phyloP scores from a whole-genome alignment of 1,140 invertebrate genomes.

The Leptinotarsa lineolata region DNA sequence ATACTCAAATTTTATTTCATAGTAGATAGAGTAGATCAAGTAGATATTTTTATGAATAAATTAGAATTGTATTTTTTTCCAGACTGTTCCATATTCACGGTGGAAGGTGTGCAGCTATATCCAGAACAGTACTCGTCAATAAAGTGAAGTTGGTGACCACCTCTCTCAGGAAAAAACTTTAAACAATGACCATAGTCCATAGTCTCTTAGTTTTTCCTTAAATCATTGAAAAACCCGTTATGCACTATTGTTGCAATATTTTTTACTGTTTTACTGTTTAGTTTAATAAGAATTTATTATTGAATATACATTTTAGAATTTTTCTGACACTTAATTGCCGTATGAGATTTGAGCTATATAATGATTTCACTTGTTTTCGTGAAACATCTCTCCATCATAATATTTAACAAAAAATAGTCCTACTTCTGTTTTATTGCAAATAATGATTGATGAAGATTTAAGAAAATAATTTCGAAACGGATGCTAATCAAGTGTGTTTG shows the following conservation, averaged over 20 bases:
- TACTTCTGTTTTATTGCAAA: too few relatives aligned
- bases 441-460: too few relatives aligned
- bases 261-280: constrained; percentile 7
- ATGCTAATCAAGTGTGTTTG: too few relatives aligned
- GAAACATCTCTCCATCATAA: too few relatives aligned
- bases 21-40: too few relatives aligned
- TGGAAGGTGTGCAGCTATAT: constrained; percentile 81
- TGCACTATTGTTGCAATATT: not conserved
- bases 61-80: constrained; percentile 57
- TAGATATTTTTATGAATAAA: too few relatives aligned
- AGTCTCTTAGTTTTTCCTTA: not conserved
- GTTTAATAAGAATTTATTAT: not conserved
- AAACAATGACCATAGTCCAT: constrained; percentile 22
- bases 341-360: too few relatives aligned
- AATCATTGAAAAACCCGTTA: not conserved
- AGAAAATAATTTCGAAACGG: too few relatives aligned
- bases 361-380: too few relatives aligned
- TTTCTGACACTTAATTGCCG: too few relatives aligned
- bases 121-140: constrained; percentile 63
- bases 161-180: constrained; percentile 44
- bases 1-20: too few relatives aligned
- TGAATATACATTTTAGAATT: constrained; percentile 4
- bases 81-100: constrained; percentile 92
- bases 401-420: too few relatives aligned
- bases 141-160: constrained; percentile 49